Evolutionary conservation across 2,797 vertebrate genomes (phyloP), one percentile per base, ranked within the genome.

Genomic region (Pygocentrus nattereri): DNA sequence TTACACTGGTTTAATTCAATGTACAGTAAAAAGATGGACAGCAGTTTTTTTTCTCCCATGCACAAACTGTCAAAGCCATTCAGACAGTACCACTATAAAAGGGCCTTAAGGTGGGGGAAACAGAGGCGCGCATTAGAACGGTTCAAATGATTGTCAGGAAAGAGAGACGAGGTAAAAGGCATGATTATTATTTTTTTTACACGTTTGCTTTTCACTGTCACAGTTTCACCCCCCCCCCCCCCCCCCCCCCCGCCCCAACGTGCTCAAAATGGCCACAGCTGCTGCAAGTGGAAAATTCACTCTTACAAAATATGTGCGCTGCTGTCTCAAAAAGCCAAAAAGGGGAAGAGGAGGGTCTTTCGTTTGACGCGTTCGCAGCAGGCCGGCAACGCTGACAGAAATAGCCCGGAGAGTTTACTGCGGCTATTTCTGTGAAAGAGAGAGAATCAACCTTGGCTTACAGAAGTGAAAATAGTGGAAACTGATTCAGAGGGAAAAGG

Each of bases 231-330:
- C 62, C 30, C 6, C 69, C 34, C 52, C 69, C 38, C 10, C 31
- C n/a, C n/a, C n/a, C n/a, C 47, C 31, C 62, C 30, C 6, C 69
- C 34, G 52, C 69, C 38, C 72, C 80, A 67, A 25, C 64, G 75
- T 13, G 38, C 58, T 49, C 13, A 25, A 49, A 75, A 47, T 34
- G 47, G 56, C 25, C 73, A 78, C 41, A 74, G 58, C 76, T 67
- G 74, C 81, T 80, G 68, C 71, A 65, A 82, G 78, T 88, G 85
- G 87, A 88, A 88, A 88, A 83, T 88, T 87, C 41, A 49, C 73
- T 84, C 79, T 88, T 85, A 82, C 87, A 84, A 88, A 87, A 88
- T 69, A 67, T 74, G 72, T 80, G 64, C 64, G 76, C 38, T 78
- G 61, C 56, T 52, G 74, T 74, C 74, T 58, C 71, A 72, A 68